A percentile compares a stretch with the other conserved stretches of the same genome.
phyloP scores from a whole-genome alignment of 2,113 vertebrate species.

The Suricata suricatta region DNA sequence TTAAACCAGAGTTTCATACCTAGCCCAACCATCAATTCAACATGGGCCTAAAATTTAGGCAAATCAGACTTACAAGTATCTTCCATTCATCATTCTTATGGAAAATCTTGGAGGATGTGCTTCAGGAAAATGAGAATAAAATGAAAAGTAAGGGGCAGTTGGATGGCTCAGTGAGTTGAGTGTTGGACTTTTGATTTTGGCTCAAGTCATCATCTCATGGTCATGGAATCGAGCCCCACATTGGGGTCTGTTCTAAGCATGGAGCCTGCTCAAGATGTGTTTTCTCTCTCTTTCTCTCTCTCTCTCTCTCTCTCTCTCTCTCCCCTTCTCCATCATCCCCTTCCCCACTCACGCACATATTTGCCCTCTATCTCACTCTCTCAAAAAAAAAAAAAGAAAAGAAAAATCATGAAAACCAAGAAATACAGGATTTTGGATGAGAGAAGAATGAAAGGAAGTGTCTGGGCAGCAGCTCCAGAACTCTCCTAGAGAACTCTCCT shows the following conservation, averaged over 20 bases:
- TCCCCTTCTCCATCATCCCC: too few species aligned
- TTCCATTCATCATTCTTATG: neutral
- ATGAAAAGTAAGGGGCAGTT: neutral
- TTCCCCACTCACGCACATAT: too few species aligned
- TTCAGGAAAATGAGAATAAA: neutral
- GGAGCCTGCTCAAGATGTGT: too few species aligned
- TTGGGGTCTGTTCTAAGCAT: too few species aligned
- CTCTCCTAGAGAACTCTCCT: neutral
- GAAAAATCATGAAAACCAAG: neutral
- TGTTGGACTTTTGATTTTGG: too few species aligned
- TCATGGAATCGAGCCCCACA: too few species aligned
- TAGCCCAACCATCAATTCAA: neutral
- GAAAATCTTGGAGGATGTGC: neutral
- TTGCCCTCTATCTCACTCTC: too few species aligned
- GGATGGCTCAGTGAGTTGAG: too few species aligned
- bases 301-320: too few species aligned
- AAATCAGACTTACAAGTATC: neutral
- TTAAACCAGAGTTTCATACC: neutral
- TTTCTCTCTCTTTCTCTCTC: too few species aligned
- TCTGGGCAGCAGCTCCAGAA: neutral
- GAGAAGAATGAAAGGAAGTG: neutral
- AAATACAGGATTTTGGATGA: neutral
- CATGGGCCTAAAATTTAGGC: neutral
- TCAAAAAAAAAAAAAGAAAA: neutral
- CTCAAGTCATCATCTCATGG: too few species aligned